Evolutionary conservation across 2,797 vertebrate genomes (phyloP), one percentile per base, ranked within the genome.

Genomic region (Apodemus agrarius): DNA sequence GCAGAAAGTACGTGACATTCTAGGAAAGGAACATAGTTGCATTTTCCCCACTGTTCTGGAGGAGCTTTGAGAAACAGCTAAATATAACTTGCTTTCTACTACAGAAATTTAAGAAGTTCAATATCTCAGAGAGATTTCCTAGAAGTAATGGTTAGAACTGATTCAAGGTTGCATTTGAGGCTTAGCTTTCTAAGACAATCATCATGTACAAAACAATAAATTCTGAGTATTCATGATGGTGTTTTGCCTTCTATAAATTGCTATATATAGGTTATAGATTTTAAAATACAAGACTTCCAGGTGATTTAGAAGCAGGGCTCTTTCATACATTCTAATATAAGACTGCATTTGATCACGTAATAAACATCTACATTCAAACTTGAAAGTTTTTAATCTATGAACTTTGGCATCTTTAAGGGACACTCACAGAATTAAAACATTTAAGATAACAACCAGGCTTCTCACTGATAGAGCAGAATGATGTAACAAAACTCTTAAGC

Each of bases 161-260:
- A 92, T 78, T 94, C 46, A 89, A 95, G 82, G 86, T 57, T 85
- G 7, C 82, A 86, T 87, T 74, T 86, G n/a, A 69, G 57, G 40
- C 13, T 94, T 97, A 84, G 80, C n/a, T 94, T 92, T 63, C 86
- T 89, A 88, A 91, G 46, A 63, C 76, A 94, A 94, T 97, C 89
- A 94, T 29, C 37, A 83, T 49, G 24, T 43, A 89, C 54, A 94
- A 88, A 92, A 29, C 78, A 76, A 96, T 81, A 11, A 85, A 67
- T 93, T 87, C 29, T 96, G 80, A 87, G 95, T 96, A 95, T 94
- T 97, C 87, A 94, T 95, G 49, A 72, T 93, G 84, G 52, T 52
- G 91, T 52, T 37, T 79, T 81, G 21, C 79, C 91, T 95, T 94
- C 86, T 85, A 65, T 40, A 96, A 52, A 96, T 93, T 85, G 52